phyloP scores from a whole-genome alignment of 1,140 invertebrate genomes.

The Diploscapter pachys region DNA sequence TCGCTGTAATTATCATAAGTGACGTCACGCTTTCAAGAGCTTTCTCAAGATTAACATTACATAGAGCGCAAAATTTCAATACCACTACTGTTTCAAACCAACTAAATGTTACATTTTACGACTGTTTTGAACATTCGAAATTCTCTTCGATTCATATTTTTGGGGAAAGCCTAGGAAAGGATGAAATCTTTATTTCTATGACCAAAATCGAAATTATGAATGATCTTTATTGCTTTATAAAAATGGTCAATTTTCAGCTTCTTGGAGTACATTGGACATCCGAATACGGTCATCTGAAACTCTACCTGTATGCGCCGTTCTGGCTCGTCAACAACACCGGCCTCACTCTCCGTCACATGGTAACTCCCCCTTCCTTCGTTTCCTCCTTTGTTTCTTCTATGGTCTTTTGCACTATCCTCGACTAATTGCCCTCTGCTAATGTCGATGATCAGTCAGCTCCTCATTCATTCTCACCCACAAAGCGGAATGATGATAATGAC shows the following conservation, averaged over 20 bases:
- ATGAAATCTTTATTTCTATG: no score
- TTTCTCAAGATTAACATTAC: no score
- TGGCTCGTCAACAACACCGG: conserved; percentile 99
- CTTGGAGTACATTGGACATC: conserved; percentile 78
- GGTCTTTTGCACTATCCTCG: background rate
- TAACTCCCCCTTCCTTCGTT: conserved; percentile 14
- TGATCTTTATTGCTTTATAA: conserved; percentile 3
- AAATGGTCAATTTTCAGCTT: conserved; percentile 63
- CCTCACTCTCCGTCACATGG: conserved; percentile 62
- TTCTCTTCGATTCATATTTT: no score
- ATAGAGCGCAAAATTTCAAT: no score
- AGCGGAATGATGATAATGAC: no score
- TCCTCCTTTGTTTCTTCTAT: background rate
- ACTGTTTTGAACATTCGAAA: no score
- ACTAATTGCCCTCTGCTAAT: no score
- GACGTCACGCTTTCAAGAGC: no score
- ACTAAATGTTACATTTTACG: background rate
- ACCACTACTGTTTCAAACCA: background rate
- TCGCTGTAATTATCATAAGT: no score
- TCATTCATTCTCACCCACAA: no score
- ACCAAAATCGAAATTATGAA: no score
- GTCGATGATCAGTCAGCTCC: no score
- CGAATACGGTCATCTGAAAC: conserved; percentile 67
- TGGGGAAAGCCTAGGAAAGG: background rate
- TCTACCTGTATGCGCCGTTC: conserved; percentile 87